Evolutionary conservation across 2,113 vertebrate species (phyloP).

Genomic region (Epinephelus cyanopodus): DNA sequence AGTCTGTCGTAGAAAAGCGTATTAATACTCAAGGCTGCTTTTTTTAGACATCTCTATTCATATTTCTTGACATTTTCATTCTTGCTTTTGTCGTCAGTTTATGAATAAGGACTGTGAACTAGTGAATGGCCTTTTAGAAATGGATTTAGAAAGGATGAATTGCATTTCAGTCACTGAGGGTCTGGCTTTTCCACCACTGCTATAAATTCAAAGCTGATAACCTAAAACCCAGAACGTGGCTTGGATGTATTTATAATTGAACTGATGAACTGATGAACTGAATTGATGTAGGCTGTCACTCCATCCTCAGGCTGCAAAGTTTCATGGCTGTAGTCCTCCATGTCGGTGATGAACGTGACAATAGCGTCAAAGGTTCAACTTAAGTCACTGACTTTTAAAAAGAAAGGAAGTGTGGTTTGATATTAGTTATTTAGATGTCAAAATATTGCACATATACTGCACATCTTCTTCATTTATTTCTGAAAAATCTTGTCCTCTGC

Average conservation of each 20-base stretch:
- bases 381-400: too few relatives aligned
- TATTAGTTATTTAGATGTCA: too few relatives aligned
- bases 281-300: too few relatives aligned
- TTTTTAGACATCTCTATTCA: conserved; percentile 9
- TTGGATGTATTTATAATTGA: not conserved
- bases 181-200: not conserved
- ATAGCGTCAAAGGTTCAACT: too few relatives aligned
- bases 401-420: too few relatives aligned
- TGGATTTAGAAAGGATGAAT: conserved; percentile 5
- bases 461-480: too few relatives aligned
- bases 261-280: too few relatives aligned
- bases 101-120: not conserved
- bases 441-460: too few relatives aligned
- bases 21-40: not conserved
- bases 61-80: not conserved
- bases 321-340: too few relatives aligned
- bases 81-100: not conserved
- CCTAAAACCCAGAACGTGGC: not conserved
- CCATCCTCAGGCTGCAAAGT: too few relatives aligned
- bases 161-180: not conserved
- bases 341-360: too few relatives aligned
- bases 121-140: conserved; percentile 30
- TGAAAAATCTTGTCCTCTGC: too few relatives aligned
- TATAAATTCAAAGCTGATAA: not conserved
- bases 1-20: not conserved